Evolutionary conservation across 2,113 vertebrate species (phyloP).

Genomic region (Bufo bufo): DNA sequence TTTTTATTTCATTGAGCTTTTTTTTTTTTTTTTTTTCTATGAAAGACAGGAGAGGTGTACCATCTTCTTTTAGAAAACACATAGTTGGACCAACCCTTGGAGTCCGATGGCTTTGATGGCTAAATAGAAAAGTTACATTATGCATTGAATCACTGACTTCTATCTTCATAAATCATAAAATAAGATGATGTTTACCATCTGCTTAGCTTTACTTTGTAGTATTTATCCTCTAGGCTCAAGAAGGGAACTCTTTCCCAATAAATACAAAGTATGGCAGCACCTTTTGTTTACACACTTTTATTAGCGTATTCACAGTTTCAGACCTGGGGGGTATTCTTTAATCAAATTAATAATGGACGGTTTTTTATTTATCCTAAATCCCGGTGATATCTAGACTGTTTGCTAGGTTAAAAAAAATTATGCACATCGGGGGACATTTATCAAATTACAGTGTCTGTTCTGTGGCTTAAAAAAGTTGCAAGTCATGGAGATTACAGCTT

Average conservation of each 20-base stretch:
- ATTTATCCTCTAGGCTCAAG: background rate
- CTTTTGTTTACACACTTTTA: background rate
- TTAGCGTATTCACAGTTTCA: background rate
- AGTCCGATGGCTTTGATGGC: background rate
- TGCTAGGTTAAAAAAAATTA: too few relatives aligned
- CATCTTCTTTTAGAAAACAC: slow-evolving; percentile 14
- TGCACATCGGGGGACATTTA: too few relatives aligned
- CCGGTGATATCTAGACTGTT: background rate
- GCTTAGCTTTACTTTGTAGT: background rate
- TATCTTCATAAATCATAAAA: background rate
- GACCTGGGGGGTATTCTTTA: background rate
- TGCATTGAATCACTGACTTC: background rate
- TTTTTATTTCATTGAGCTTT: background rate
- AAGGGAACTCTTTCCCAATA: background rate
- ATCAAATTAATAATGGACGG: background rate
- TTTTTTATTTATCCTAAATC: background rate
- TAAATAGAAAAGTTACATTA: background rate
- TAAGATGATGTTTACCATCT: background rate
- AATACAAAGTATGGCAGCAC: background rate
- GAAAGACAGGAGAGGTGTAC: slow-evolving; percentile 27
- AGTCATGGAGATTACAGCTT: too few relatives aligned
- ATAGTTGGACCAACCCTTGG: background rate
- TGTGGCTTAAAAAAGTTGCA: too few relatives aligned
- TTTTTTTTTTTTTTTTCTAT: slow-evolving; percentile 9
- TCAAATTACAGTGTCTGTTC: too few relatives aligned